Evolutionary conservation across 2,888 invertebrate genomes (phyloP), one percentile per base, ranked within the genome.

Genomic region (Scelioninae gen. 2): DNA sequence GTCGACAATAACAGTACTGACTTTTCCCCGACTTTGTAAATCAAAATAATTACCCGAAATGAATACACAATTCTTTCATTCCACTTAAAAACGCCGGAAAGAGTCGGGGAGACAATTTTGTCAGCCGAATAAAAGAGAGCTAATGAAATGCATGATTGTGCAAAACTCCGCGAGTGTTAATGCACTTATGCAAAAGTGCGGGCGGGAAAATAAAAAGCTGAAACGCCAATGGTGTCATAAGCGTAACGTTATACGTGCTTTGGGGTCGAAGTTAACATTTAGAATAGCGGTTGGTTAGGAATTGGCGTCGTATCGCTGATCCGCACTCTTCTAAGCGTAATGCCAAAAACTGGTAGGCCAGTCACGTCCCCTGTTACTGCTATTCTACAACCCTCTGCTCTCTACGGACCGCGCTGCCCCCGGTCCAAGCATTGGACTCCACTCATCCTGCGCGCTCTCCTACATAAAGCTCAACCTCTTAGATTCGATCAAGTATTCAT

Each of bases 261-360:
- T 64, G 72, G 61, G 64, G 72, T 43, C 19, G 58, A 61, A 73
- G 72, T 75, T 64, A 67, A 75, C 63, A 75, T 73, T 75, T 73
- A 70, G 75, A 76, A 75, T 75, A 70, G 71, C 48, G 50, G 69
- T 72, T 72, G 79, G 73, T 69, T 75, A 77, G 81, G 77, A 79
- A 83, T 82, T 81, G 81, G 80, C 79, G 78, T 79, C 80, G 81
- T 83, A 83, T 80, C 83, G 81, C 79, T 82, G 82, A 83, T 83
- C 81, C 82, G 77, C 76, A 69, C 78, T 81, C 81, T 78, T 80
- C 81, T 81, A 78, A 78, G 76, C 78, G 80, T 83, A 83, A 83
- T 82, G 78, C 77, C 78, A 81, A 77, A 80, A 60, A 78, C 79
- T 81, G 78, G 82, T 78, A 84, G 78, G 82, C 83, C 75, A 76